These are phyloP conservation scores for Falco peregrinus DNA, from an alignment of 2,797 vertebrate species.

Conservation along the genomic window DNA sequence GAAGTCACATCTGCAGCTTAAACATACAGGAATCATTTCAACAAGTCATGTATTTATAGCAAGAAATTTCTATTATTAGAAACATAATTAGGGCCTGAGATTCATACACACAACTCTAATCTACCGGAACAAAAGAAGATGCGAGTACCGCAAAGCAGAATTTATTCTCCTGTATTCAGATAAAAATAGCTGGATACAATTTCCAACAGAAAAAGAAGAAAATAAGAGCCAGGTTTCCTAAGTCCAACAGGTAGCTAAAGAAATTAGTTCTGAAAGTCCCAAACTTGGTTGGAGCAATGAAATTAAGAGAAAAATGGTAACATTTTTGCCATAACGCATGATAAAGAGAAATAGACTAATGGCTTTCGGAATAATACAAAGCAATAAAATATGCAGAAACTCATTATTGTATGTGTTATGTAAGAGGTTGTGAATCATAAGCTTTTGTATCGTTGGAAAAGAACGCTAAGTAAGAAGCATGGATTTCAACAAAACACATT, in stretches of 20 bases:
- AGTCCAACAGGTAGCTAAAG: neutral
- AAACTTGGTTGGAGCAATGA: neutral
- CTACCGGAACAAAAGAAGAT: neutral
- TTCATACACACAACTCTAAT: neutral
- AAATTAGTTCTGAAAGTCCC: neutral
- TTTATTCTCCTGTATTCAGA: neutral
- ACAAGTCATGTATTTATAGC: conserved; percentile 39
- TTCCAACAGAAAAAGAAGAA: neutral
- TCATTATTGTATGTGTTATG: conserved; percentile 73
- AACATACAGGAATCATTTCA: neutral
- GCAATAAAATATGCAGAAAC: conserved; percentile 69
- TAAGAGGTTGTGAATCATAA: conserved; percentile 64
- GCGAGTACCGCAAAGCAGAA: conserved; percentile 22
- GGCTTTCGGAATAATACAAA: conserved; percentile 46
- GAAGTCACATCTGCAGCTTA: conserved; percentile 37
- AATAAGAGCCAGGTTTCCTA: neutral
- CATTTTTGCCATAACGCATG: neutral
- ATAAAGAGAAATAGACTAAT: conserved; percentile 39
- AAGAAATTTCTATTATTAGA: conserved; percentile 47
- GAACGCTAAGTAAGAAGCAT: neutral
- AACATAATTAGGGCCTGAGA: conserved; percentile 47
- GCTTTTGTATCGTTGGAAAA: conserved; percentile 44
- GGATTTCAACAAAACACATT: conserved; percentile 26
- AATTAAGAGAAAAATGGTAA: neutral
- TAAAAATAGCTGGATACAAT: neutral